Base-by-base conservation (phyloP, 2,888 invertebrate genomes). In the Synergus itoensis region DNA sequence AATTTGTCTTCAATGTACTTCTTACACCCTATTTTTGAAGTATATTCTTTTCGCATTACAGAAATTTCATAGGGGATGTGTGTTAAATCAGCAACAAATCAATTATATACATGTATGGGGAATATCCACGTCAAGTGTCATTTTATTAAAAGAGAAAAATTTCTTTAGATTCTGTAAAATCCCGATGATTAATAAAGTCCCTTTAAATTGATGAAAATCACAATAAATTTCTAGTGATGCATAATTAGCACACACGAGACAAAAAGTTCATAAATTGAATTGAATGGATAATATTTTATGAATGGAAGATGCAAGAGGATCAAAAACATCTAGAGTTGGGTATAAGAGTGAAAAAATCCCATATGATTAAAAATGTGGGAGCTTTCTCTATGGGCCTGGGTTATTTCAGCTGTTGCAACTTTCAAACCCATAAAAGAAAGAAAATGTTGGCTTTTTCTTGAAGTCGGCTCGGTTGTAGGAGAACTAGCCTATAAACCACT, bases 401-500 rank as follows among this genome's bases (percentile, higher is more conserved):
- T 53, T 73, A 53, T 73, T 73, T 53, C 73, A 73, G 73, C 48
- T 73, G 73, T 28, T 45, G 73, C n/a, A 36, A 53, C 36, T 69
- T 73, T 73, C 40, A 65, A 18, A 65, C n/a, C n/a, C 16, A n/a
- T 60, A 28, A 21, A 62, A 76, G 82, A 80, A 83, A 80, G 79
- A 63, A 18, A 63, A 64, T 48, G 18, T 21, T 53, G 40, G 16
- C 76, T 69, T 79, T 77, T 77, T 76, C 77, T 62, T 45, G 60
- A 21, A 69, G 45, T 60, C 64, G 69, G 45, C 48, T 57, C 64
- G 77, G 63, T 77, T 67, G 75, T 41, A 73, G 69, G 77, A 53
- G 82, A 86, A 87, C 86, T 86, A 84, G 86, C 80, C 86, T 81
- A 85, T 85, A 86, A 87, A 87, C 85, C 82, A 85, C 79, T 79